Evolutionary conservation across 2,113 vertebrate species (phyloP).

Genomic region (Petroica traversi): DNA sequence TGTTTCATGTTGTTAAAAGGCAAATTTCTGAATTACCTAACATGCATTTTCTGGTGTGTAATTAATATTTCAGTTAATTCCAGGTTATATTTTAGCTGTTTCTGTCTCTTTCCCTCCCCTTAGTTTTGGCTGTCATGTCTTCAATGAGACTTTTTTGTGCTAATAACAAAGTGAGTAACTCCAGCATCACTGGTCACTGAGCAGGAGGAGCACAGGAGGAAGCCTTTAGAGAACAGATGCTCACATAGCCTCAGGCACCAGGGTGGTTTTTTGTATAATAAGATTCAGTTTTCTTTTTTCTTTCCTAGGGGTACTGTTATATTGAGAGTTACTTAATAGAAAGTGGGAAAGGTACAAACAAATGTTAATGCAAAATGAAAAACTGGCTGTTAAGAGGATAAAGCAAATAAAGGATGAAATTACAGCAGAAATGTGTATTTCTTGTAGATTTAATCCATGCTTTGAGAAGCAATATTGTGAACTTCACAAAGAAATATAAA

Average conservation of each 20-base stretch:
- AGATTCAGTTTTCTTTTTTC: neutral
- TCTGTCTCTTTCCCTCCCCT: neutral
- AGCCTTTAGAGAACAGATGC: neutral
- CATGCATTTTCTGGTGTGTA: neutral
- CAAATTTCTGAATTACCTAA: neutral
- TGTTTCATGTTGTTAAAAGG: neutral
- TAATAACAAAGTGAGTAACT: neutral
- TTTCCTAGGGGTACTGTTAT: neutral
- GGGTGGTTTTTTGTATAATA: neutral
- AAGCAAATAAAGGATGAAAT: neutral
- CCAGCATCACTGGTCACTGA: neutral
- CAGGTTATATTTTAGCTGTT: neutral
- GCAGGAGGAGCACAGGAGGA: neutral
- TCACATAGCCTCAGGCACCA: neutral
- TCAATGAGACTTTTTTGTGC: neutral
- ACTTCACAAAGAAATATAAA: neutral
- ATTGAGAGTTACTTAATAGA: neutral
- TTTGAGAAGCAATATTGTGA: neutral
- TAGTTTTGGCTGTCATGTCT: neutral
- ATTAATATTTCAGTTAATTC: neutral
- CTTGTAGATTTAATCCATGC: neutral
- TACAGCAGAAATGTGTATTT: neutral
- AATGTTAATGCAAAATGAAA: neutral
- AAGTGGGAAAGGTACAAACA: neutral
- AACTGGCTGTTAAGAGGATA: neutral